Percentiles rank a stretch among this genome's conserved stretches.
These are phyloP conservation scores for Agrilus cyanescens DNA, from an alignment of 2,888 invertebrate genomes.

Conservation along the genomic window DNA sequence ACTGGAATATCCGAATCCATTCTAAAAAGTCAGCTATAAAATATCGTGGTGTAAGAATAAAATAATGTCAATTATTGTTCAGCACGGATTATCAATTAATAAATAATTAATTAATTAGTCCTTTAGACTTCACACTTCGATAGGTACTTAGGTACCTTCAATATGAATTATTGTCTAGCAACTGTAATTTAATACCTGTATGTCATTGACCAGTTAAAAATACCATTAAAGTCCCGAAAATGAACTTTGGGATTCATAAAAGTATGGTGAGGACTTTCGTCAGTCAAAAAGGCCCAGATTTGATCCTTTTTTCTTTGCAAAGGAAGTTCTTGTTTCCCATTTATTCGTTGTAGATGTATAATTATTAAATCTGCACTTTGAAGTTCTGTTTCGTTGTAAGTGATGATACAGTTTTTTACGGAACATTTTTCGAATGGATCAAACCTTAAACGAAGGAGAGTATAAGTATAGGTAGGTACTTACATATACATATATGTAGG, in stretches of 20 bases:
- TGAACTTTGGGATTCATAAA: slow-evolving; percentile 35
- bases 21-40: slow-evolving; percentile 33
- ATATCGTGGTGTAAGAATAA: background rate
- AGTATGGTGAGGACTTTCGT: slow-evolving; percentile 52
- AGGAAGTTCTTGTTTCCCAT: slow-evolving; percentile 40
- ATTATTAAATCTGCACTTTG: slow-evolving; percentile 51
- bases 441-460: slow-evolving; percentile 29
- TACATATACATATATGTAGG: too few species aligned
- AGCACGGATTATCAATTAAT: too few species aligned
- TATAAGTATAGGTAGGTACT: background rate
- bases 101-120: too few species aligned
- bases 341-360: slow-evolving; percentile 44
- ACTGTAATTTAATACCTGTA: slow-evolving; percentile 38
- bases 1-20: slow-evolving; percentile 53
- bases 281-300: slow-evolving; percentile 58
- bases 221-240: slow-evolving; percentile 36
- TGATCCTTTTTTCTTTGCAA: slow-evolving; percentile 38
- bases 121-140: too few species aligned
- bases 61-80: too few species aligned
- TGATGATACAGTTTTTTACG: slow-evolving; percentile 49
- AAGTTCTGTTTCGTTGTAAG: slow-evolving; percentile 40
- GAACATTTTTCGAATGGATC: slow-evolving; percentile 47
- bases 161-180: too few species aligned
- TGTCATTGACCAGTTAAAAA: slow-evolving; percentile 65
- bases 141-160: too few species aligned